Percentiles rank a stretch among this genome's conserved stretches.
phyloP scores from a whole-genome alignment of 2,888 invertebrate species.

The Ceraclea dissimilis region DNA sequence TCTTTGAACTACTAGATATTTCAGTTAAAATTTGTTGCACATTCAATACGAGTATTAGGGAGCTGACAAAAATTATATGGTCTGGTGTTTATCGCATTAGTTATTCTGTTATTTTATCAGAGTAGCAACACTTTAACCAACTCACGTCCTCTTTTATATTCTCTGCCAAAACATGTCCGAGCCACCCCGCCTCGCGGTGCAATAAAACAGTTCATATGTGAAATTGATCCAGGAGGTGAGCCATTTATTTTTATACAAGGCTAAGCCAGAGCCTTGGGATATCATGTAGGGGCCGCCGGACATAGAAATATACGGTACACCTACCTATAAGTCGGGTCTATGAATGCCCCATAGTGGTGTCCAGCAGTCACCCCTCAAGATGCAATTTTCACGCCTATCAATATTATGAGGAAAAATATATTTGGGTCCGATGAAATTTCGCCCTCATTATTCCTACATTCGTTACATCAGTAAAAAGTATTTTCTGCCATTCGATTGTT shows the following conservation, averaged over 20 bases:
- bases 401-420: conserved; percentile 11
- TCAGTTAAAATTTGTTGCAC: too few species aligned
- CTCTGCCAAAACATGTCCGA: conserved; percentile 4
- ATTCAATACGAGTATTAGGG: too few species aligned
- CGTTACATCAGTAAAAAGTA: too few species aligned
- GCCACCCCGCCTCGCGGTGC: conserved; percentile 11
- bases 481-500: too few species aligned
- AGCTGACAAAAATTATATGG: too few species aligned
- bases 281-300: not conserved
- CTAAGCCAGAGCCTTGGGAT: conserved; percentile 3
- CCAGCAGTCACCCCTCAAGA: conserved; percentile 12
- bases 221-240: conserved; percentile 24
- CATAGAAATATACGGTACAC: too few species aligned
- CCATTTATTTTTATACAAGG: conserved; percentile 24
- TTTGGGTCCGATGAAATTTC: not conserved
- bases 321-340: not conserved
- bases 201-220: conserved; percentile 25
- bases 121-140: too few species aligned
- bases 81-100: too few species aligned
- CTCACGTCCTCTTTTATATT: too few species aligned
- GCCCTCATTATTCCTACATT: too few species aligned
- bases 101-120: too few species aligned
- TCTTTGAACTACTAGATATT: too few species aligned
- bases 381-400: conserved; percentile 26
- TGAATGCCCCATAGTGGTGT: conserved; percentile 1